phyloP scores from a whole-genome alignment of 2,797 vertebrate species.

The Sebastes cheni region DNA sequence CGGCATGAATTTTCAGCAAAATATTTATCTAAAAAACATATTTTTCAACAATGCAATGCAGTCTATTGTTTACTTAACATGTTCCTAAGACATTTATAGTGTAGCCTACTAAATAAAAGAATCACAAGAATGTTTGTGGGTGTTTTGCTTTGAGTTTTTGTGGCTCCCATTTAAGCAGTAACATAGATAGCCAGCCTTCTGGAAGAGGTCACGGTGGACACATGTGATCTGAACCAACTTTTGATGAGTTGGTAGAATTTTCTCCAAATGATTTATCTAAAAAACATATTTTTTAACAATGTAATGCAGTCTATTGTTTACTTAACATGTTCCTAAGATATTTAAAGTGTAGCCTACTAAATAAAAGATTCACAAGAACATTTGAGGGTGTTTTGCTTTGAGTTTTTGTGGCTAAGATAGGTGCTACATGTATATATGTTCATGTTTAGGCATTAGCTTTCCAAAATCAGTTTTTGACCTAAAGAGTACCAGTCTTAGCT shows the following conservation, averaged over 20 bases:
- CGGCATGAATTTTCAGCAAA: neutral
- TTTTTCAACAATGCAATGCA: neutral
- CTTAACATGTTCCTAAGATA: neutral
- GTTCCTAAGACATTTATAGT: neutral
- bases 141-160: neutral
- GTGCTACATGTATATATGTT: no score
- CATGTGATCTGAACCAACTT: slow-evolving; percentile 46
- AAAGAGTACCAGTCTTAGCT: slow-evolving; percentile 35
- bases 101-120: neutral
- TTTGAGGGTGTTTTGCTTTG: neutral
- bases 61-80: neutral
- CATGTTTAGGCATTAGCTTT: neutral
- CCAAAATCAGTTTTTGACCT: neutral
- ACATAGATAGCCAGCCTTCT: slow-evolving; percentile 64
- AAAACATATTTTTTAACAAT: neutral
- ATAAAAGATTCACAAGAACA: neutral
- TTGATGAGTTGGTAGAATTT: slow-evolving; percentile 34
- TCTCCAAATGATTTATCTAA: neutral
- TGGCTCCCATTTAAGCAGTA: slow-evolving; percentile 63
- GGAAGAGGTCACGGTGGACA: slow-evolving; percentile 63
- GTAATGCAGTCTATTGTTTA: neutral
- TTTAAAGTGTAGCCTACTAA: neutral
- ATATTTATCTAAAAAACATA: neutral
- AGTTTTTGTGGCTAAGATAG: neutral
- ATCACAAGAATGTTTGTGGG: neutral